Evolutionary conservation across 2,888 invertebrate species (phyloP).

Genomic region (Charanyca ferruginea): DNA sequence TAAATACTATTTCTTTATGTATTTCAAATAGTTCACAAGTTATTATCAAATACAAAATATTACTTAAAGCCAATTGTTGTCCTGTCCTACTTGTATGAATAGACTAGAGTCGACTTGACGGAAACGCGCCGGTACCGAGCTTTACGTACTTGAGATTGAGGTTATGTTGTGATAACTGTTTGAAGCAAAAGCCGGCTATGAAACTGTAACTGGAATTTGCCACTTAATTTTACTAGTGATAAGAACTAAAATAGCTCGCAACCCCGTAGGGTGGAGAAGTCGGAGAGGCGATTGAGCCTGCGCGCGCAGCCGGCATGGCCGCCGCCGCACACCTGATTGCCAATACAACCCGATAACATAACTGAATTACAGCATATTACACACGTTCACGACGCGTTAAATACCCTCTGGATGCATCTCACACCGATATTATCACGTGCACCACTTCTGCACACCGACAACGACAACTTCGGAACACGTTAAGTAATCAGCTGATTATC

Average conservation of each 20-base stretch:
- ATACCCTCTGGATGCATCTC: slow-evolving; percentile 69
- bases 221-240: slow-evolving; percentile 78
- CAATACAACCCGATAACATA: slow-evolving; percentile 83
- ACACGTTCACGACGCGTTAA: slow-evolving; percentile 70
- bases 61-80: slow-evolving; percentile 83
- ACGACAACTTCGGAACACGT: slow-evolving; percentile 77
- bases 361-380: slow-evolving; percentile 82
- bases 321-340: slow-evolving; percentile 88
- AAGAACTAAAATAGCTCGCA: slow-evolving; percentile 83
- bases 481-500: slow-evolving; percentile 89
- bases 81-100: slow-evolving; percentile 70
- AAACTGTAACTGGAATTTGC: slow-evolving; percentile 72
- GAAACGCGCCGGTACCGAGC: slow-evolving; percentile 82
- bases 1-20: slow-evolving; percentile 78
- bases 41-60: slow-evolving; percentile 72
- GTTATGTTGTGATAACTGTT: slow-evolving; percentile 90
- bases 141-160: slow-evolving; percentile 86
- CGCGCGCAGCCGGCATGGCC: slow-evolving; percentile 90
- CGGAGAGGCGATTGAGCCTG: slow-evolving; percentile 80
- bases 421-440: slow-evolving; percentile 70
- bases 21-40: slow-evolving; percentile 80
- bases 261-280: slow-evolving; percentile 73
- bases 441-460: slow-evolving; percentile 72
- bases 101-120: slow-evolving; percentile 64
- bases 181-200: slow-evolving; percentile 82